Conservation (phyloP, 2,888 invertebrate species). For the Argyresthia albistria region DNA sequence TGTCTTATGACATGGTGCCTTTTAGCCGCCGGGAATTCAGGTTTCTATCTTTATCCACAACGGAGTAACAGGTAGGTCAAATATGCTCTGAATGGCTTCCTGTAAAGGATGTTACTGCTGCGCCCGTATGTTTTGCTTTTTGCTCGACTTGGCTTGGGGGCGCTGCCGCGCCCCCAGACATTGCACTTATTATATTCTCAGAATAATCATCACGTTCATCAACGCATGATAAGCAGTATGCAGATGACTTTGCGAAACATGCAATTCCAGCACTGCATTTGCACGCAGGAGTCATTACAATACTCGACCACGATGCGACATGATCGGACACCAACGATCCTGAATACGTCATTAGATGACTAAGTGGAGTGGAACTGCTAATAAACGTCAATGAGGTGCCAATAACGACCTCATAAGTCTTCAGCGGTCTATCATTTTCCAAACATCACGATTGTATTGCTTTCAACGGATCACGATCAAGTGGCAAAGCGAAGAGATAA, state of each 20-base stretch:
- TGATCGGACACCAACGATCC: slow-evolving; percentile 9
- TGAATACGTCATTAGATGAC: slow-evolving; percentile 68
- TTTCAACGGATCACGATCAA: background rate
- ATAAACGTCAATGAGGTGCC: slow-evolving; percentile 31
- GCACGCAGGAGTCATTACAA: background rate
- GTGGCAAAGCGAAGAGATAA: background rate
- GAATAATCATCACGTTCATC: too few species aligned
- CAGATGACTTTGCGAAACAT: background rate
- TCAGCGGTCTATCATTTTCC: background rate
- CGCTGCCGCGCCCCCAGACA: too few species aligned
- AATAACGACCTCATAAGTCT: slow-evolving; percentile 17
- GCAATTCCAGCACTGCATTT: background rate
- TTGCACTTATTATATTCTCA: too few species aligned
- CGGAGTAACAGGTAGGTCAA: too few species aligned
- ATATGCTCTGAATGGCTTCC: too few species aligned
- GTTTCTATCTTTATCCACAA: too few species aligned
- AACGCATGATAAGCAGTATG: background rate
- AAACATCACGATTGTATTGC: background rate
- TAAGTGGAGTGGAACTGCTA: slow-evolving; percentile 42
- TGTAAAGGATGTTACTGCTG: too few species aligned
- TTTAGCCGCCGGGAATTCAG: too few species aligned
- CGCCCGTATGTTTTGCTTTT: too few species aligned
- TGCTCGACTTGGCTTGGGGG: too few species aligned
- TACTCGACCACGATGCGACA: background rate
- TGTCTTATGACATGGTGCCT: too few species aligned